Conservation (phyloP, 2,888 invertebrate species). For the Caenorhabditis sp. region DNA sequence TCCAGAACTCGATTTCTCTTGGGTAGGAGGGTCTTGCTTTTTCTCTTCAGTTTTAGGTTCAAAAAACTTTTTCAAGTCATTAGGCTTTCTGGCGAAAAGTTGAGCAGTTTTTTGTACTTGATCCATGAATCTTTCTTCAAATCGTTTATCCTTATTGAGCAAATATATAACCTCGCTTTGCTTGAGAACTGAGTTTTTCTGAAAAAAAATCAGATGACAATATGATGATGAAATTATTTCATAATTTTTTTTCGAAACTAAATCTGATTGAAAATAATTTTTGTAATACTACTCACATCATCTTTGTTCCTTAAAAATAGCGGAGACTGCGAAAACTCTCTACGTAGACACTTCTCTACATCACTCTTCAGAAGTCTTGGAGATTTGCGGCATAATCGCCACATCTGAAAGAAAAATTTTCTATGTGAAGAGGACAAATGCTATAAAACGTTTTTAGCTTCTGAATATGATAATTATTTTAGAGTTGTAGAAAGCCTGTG, state of each 20-base stretch:
- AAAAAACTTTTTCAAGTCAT: constrained; percentile 49
- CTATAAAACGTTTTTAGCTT: not conserved
- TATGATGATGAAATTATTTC: not conserved
- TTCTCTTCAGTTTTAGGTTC: constrained; percentile 15
- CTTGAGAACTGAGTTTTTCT: constrained; percentile 28
- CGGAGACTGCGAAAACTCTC: constrained; percentile 7
- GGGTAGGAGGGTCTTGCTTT: constrained; percentile 6
- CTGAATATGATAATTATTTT: not conserved
- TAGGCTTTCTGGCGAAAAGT: constrained; percentile 30
- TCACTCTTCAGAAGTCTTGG: constrained; percentile 24
- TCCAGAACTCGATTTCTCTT: constrained; percentile 22
- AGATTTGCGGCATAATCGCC: constrained; percentile 44
- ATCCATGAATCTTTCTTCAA: constrained; percentile 51
- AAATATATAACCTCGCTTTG: constrained; percentile 44
- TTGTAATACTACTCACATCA: constrained; percentile 21
- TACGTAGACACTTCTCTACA: constrained; percentile 16
- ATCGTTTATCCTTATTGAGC: constrained; percentile 48
- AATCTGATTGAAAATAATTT: not conserved
- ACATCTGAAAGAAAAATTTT: constrained; percentile 19
- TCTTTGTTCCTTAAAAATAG: constrained; percentile 22
- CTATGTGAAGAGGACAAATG: too few relatives aligned
- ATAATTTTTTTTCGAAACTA: not conserved
- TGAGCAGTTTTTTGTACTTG: constrained; percentile 39
- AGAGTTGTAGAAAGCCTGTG: not conserved
- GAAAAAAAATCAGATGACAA: not conserved